A percentile compares a stretch with the other conserved stretches of the same genome.
Conservation (phyloP, 2,113 vertebrate species). For the Lanius collurio region DNA sequence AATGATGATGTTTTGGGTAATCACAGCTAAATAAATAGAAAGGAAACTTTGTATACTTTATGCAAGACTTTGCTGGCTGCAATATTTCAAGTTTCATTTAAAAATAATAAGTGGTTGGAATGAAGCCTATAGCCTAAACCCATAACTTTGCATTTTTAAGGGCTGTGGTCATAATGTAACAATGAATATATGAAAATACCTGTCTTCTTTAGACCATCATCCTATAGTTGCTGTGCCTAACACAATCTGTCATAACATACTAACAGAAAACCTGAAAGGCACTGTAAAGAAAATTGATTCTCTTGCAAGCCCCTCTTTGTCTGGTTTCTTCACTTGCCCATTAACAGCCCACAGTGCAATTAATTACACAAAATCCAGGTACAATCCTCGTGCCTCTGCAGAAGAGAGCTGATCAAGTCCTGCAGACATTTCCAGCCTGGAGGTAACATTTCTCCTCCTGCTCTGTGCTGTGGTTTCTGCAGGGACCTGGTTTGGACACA, state of each 20-base stretch:
- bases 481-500: accelerated
- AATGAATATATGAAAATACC: background rate
- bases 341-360: background rate
- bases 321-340: background rate
- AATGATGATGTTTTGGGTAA: background rate
- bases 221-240: background rate
- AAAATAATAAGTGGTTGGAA: background rate
- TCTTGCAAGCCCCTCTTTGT: background rate
- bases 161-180: background rate
- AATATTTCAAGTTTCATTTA: background rate
- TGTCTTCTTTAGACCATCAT: background rate
- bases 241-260: background rate
- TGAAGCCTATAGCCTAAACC: background rate
- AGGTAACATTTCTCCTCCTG: background rate
- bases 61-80: background rate
- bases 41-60: background rate
- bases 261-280: background rate
- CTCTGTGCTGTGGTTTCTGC: background rate
- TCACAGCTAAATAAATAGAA: background rate
- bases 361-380: background rate
- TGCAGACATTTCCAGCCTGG: background rate
- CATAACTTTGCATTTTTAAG: background rate
- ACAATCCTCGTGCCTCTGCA: background rate
- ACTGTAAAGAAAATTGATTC: slow-evolving; percentile 21
- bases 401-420: background rate